phyloP scores from a whole-genome alignment of 2,113 vertebrate genomes.

The Nipponia nippon region DNA sequence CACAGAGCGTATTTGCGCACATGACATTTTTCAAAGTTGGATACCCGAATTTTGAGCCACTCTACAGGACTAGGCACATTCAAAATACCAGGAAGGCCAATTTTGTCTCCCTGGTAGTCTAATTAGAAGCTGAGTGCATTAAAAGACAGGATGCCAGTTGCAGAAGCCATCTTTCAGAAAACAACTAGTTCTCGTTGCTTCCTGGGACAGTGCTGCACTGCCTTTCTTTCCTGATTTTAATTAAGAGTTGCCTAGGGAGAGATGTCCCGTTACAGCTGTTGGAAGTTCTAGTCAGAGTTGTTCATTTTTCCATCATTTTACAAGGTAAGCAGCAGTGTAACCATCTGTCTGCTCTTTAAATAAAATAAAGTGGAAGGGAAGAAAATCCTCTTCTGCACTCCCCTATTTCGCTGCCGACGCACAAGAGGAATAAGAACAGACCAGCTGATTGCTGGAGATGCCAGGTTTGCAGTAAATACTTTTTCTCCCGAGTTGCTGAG shows the following conservation, averaged over 20 bases:
- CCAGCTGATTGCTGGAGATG: background rate
- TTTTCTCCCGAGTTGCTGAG: background rate
- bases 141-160: background rate
- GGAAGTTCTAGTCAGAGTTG: conserved; percentile 50
- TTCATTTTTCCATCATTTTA: conserved; percentile 55
- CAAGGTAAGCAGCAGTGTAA: conserved; percentile 45
- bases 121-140: background rate
- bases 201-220: conserved; percentile 2
- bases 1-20: background rate
- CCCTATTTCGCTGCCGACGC: background rate
- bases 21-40: background rate
- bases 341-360: conserved; percentile 69
- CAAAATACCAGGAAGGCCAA: background rate
- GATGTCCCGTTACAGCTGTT: conserved; percentile 55
- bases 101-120: background rate
- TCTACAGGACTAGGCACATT: background rate
- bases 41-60: background rate
- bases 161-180: background rate
- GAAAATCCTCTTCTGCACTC: background rate
- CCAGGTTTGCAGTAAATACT: background rate
- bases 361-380: conserved; percentile 30
- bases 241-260: conserved; percentile 39
- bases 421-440: background rate
- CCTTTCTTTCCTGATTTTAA: conserved; percentile 22
- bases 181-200: conserved; percentile 14